Percentiles rank a stretch among this genome's conserved stretches.
These are phyloP conservation scores for Phainopepla nitens DNA, from an alignment of 2,113 vertebrate genomes.

Conservation along the genomic window DNA sequence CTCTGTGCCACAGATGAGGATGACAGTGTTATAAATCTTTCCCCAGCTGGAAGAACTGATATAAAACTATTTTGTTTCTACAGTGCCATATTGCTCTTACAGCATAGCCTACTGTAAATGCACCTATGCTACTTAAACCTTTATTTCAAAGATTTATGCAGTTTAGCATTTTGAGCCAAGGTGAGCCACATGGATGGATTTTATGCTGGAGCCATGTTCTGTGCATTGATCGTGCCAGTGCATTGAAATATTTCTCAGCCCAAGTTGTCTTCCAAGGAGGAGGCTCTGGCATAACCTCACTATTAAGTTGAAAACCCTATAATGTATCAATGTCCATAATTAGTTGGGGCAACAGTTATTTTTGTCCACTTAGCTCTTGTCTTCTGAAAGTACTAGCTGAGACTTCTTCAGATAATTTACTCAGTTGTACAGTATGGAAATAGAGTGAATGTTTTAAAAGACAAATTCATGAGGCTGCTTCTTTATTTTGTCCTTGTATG, in stretches of 20 bases:
- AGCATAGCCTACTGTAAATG: background rate
- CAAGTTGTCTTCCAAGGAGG: background rate
- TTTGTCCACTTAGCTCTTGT: background rate
- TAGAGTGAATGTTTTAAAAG: background rate
- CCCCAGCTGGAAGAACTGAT: background rate
- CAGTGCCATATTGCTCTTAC: background rate
- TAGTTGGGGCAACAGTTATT: background rate
- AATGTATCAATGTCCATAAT: background rate
- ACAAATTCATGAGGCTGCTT: background rate
- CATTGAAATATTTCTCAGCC: background rate
- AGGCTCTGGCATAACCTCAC: background rate
- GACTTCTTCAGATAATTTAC: background rate
- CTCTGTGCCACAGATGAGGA: background rate
- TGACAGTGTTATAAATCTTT: background rate
- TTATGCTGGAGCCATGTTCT: background rate
- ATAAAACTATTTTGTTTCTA: background rate
- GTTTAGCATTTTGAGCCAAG: background rate
- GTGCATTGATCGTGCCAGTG: background rate
- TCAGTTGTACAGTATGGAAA: background rate
- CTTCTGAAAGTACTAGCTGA: background rate
- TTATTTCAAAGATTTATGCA: background rate
- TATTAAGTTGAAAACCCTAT: background rate
- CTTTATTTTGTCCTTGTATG: background rate
- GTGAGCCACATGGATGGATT: background rate
- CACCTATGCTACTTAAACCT: background rate